A percentile compares a stretch with the other conserved stretches of the same genome.
Evolutionary conservation across 2,797 vertebrate species (phyloP).

Genomic region (Phrynocephalus guinanensis): DNA sequence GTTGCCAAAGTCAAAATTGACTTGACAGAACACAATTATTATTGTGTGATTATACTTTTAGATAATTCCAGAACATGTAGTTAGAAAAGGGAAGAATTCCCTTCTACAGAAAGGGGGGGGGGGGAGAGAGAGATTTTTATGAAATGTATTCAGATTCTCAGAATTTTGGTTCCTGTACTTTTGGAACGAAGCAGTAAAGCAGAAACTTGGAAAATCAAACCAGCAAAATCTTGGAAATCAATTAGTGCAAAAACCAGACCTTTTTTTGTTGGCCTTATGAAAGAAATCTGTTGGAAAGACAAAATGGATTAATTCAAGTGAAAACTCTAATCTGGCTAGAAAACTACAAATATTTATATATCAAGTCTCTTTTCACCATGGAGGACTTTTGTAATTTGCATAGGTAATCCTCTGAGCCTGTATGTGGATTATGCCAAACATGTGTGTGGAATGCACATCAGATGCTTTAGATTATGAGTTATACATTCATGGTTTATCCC

Average conservation of each 20-base stretch:
- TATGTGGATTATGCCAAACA: slow-evolving; percentile 65
- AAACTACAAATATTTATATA: slow-evolving; percentile 56
- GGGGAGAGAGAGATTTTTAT: not conserved
- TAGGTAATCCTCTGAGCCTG: slow-evolving; percentile 44
- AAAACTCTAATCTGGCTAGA: slow-evolving; percentile 42
- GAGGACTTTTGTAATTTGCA: slow-evolving; percentile 60
- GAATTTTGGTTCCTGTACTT: fast-evolving
- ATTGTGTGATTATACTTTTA: not conserved
- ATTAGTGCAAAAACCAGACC: not conserved
- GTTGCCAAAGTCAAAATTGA: too few species aligned
- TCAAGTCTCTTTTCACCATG: slow-evolving; percentile 42
- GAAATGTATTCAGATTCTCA: not conserved
- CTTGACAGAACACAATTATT: too few species aligned
- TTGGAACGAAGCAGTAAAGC: not conserved
- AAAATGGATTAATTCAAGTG: slow-evolving; percentile 53
- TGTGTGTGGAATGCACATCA: slow-evolving; percentile 65
- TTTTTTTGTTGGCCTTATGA: slow-evolving; percentile 8
- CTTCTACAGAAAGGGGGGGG: not conserved
- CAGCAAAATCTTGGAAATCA: slow-evolving; percentile 7
- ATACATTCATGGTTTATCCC: slow-evolving; percentile 58
- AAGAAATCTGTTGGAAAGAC: slow-evolving; percentile 44
- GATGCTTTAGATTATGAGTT: slow-evolving; percentile 69
- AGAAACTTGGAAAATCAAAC: slow-evolving; percentile 12
- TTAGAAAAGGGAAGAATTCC: not conserved
- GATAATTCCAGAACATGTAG: not conserved